Evolutionary conservation across 2,888 invertebrate genomes (phyloP), one percentile per base, ranked within the genome.

Genomic region (Leucozona laternaria): DNA sequence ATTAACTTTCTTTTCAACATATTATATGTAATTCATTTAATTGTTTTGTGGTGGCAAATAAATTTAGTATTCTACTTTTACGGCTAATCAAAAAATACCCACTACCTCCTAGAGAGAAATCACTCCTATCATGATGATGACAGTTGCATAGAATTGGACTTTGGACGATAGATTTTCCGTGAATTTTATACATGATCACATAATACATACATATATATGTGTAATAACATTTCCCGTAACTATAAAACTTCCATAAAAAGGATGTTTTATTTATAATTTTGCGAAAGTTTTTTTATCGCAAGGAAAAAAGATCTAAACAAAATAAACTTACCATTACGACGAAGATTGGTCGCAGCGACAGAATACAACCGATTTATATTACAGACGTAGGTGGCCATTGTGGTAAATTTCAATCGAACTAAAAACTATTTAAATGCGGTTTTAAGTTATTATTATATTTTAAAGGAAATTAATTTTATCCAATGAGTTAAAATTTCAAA

Each of bases 361-460:
- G 82, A 48, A 20, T 75, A 75, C 28, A 82, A 70, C 55, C 75
- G 70, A 75, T 82, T 86, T 10, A 86, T 86, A 79, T 75, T 82
- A 17, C 60, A 66, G 31, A 86, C 62, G 75, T 86, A 86, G 8
- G 86, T 79, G 53, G 86, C 82, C 86, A 86, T 86, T 15, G 8
- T 50, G 55, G 2, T 60, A 11, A 40, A 4, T 25, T 34, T 28
- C 25, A 31, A 37, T 25, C 17, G 13, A 15, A 70, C 25, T 73
- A 17, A n/a, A 62, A 79, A 45, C 37, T 57, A 50, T 37, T 20
- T 79, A 79, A 83, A 79, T 73, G 82, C 73, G 62, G 11, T 55
- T 58, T 40, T 1, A 60, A 82, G 43, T 31, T 50, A 13, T 8
- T 31, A 28, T n/a, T n/a, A 40, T 20, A 37, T 50, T 43, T 1